Evolutionary conservation across 2,797 vertebrate genomes (phyloP), one percentile per base, ranked within the genome.

Genomic region (Cercopithecus mitis): DNA sequence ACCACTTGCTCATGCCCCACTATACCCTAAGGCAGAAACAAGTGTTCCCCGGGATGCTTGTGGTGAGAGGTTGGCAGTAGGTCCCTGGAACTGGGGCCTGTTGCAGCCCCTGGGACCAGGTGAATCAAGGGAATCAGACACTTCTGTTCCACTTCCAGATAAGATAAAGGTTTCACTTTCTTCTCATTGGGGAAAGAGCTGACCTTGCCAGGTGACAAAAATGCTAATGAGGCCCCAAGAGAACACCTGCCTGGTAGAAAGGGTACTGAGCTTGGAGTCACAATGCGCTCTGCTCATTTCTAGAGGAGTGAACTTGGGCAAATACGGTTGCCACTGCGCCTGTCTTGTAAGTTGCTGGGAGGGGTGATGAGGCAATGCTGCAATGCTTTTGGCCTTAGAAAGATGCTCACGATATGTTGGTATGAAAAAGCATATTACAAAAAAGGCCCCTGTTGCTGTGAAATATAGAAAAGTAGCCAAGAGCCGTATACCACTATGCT

Each of bases 141-240:
- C 94, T 87, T 8, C 0, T 12, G 27, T 76, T 96, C 64, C 92
- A 85, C 73, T 93, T 91, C 95, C 95, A 96, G 96, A 95, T 47
- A 94, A 97, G 83, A 95, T 81, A 75, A 91, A 92, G 27, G 80
- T 77, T 89, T 93, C 64, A 1, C 58, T 94, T 95, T 87, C 58
- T 93, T 93, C 87, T 93, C 47, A 1, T 15, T 36, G 75, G 41
- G 50, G 39, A 94, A 88, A 45, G 80, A 97, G 77, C 67, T 20
- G 73, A 50, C 79, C 84, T 81, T 90, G 76, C 76, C 88, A 94
- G 96, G 19, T 95, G 91, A 92, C 91, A 73, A 27, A 88, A 96
- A 81, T 94, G 91, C 81, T 97, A 95, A 94, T 57, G 27, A 97
- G 79, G n/a, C 76, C 80, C 91, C 45, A 14, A 45, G 95, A 83